Base-by-base conservation (phyloP, 2,888 invertebrate genomes). In the Drosophila setosimentum region DNA sequence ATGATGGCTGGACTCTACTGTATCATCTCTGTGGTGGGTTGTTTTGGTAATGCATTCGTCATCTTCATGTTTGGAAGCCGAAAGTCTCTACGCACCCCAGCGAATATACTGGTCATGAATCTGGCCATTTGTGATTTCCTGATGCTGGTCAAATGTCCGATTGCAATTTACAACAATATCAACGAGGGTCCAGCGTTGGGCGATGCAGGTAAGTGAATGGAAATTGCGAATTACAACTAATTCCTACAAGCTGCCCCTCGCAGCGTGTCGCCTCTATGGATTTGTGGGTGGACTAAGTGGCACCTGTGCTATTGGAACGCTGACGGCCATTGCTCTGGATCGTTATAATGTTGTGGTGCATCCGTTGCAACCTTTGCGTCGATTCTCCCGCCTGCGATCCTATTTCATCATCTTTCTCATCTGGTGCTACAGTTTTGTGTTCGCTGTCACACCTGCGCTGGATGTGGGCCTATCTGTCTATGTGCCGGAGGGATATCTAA, bases 401-500 rank as follows among this genome's bases (percentile, higher is more conserved):
- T 94, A 95, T 53, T 76, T 95, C 13, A 94, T 95, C 82, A 82
- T 91, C 30, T 84, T 95, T 13, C 92, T 95, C 42, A 94, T 96
- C 67, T 98, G 97, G 97, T 73, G 95, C 21, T 97, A 97, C 92
- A 96, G 96, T 3, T 93, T 94, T 13, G 80, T 94, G 21, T 97
- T 97, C 91, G 95, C 97, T 2, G 91, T 94, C 7, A 94, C 97
- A 60, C 97, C 97, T 0, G 94, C 96, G 0, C 71, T 93, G 32
- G 94, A 95, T 84, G 94, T 96, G 50, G 96, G 96, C 11, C 94
- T 96, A 80, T 96, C 96, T 29, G 94, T 94, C 40, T 98, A 97
- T 93, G 96, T 97, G 21, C 97, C 97, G 8, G 97, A 97, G 92
- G 97, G 97, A 2, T 97, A 95, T 90, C 94, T 97, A 69, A 97